Conservation (phyloP, 2,797 vertebrate species). For the Poeciliopsis infans region DNA sequence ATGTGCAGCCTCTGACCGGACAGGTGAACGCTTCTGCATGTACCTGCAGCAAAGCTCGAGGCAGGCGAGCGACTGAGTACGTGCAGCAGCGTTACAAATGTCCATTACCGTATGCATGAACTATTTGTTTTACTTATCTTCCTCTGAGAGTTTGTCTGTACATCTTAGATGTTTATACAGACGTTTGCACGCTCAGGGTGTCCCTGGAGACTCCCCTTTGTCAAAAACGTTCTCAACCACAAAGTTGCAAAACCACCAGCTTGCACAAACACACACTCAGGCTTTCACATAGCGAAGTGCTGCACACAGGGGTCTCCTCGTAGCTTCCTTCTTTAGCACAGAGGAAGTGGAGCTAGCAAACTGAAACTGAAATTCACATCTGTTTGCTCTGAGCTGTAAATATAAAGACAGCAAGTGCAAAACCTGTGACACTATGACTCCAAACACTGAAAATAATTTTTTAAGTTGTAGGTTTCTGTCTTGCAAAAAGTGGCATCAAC, state of each 20-base stretch:
- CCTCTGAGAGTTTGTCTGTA: conserved; percentile 8
- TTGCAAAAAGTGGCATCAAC: background rate
- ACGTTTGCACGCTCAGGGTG: conserved; percentile 59
- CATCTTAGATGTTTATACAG: conserved; percentile 21
- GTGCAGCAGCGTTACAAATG: background rate
- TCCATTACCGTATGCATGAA: background rate
- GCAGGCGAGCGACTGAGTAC: background rate
- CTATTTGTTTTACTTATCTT: background rate
- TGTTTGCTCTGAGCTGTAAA: conserved; percentile 33
- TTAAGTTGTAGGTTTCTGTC: background rate
- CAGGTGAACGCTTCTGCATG: background rate
- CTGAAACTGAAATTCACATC: conserved; percentile 74
- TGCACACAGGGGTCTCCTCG: conserved; percentile 71
- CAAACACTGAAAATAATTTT: background rate
- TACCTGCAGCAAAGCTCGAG: background rate
- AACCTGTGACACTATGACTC: background rate
- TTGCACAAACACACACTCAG: conserved; percentile 55
- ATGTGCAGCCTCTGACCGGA: background rate
- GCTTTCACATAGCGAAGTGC: conserved; percentile 38
- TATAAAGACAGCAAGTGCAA: background rate
- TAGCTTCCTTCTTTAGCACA: conserved; percentile 73
- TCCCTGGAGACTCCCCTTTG: conserved; percentile 82
- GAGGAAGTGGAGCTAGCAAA: conserved; percentile 75
- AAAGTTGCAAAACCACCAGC: conserved; percentile 63
- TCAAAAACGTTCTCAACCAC: conserved; percentile 65